A percentile compares a stretch with the other conserved stretches of the same genome.
Conservation (phyloP, 2,113 vertebrate species). For the Labeo catla region DNA sequence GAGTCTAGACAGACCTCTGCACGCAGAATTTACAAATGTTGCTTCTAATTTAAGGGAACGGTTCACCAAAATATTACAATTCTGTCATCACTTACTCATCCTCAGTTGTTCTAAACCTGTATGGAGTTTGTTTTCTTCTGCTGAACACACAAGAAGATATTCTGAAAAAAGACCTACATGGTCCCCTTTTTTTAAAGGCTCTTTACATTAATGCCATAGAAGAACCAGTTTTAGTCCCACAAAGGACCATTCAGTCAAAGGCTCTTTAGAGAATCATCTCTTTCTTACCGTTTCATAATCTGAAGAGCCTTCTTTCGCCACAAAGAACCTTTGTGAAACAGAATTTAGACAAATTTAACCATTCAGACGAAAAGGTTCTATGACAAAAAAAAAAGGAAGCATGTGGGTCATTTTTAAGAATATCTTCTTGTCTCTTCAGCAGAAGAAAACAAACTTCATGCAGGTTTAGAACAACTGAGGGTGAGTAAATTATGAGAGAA, state of each 20-base stretch:
- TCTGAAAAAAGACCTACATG: neutral
- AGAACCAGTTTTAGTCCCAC: too few species aligned
- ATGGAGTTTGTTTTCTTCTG: neutral
- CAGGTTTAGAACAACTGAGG: neutral
- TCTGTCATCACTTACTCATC: neutral
- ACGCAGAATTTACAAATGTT: neutral
- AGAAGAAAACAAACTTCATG: neutral
- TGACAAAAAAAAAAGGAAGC: too few species aligned
- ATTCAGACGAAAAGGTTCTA: too few species aligned
- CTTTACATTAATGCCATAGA: too few species aligned
- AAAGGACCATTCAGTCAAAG: too few species aligned
- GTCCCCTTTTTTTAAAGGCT: too few species aligned
- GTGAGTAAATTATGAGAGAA: neutral
- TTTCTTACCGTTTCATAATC: too few species aligned
- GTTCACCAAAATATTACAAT: neutral
- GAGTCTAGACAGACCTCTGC: constrained; percentile 4
- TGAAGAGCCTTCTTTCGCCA: too few species aligned
- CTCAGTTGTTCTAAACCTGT: neutral
- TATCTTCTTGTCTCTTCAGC: neutral
- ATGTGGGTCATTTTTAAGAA: neutral
- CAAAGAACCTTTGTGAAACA: too few species aligned
- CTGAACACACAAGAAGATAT: neutral
- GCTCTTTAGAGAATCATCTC: too few species aligned
- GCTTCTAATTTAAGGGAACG: neutral
- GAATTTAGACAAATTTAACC: too few species aligned